Base-by-base conservation (phyloP, 2,888 invertebrate species). In the Drosophila engyochracea region DNA sequence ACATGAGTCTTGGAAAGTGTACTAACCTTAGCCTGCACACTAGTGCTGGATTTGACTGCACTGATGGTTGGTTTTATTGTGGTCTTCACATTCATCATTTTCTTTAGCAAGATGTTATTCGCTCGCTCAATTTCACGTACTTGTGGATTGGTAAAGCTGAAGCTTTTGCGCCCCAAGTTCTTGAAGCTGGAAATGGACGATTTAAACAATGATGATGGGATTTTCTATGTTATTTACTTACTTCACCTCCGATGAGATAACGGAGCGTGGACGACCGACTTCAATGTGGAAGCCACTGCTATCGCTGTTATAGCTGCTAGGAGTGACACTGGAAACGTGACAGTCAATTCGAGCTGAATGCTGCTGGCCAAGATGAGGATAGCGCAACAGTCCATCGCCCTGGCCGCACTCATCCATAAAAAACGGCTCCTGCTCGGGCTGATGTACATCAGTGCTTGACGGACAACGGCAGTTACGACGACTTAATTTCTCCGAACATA, bases 71-170 rank as follows among this genome's bases (percentile, higher is more conserved):
- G 55, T 14, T 67, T 81, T 12, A 82, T 89, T 4, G 92, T 91
- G 12, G 93, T 91, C 68, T 92, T 92, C 37, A 93, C 94, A 59
- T 94, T 94, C 65, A 95, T 89, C 75, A 95, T 95, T 92, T 95
- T 95, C 47, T 94, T 93, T 14, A 95, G 89, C 4, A 95, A 91
- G 14, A 95, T 95, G 78, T 95, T 94, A 85, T 95, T 95, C 84
- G 95, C 95, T 1, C 95, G 93, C 79, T 95, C 95, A 22, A 95
- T 95, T 83, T 95, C 95, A 0, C 95, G 93, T 60, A 95, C 92
- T 5, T 95, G 93, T n/a, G 94, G 94, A 89, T 95, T 95, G 0
- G 95, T 93, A 83, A 95, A 95, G 16, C 95, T 93, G 69, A 87
- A 92, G 59, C 91, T 92, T 64, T 92, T 92, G 31, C 92, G 92